Conservation (phyloP, 2,888 invertebrate genomes). For the Polietes domitor region DNA sequence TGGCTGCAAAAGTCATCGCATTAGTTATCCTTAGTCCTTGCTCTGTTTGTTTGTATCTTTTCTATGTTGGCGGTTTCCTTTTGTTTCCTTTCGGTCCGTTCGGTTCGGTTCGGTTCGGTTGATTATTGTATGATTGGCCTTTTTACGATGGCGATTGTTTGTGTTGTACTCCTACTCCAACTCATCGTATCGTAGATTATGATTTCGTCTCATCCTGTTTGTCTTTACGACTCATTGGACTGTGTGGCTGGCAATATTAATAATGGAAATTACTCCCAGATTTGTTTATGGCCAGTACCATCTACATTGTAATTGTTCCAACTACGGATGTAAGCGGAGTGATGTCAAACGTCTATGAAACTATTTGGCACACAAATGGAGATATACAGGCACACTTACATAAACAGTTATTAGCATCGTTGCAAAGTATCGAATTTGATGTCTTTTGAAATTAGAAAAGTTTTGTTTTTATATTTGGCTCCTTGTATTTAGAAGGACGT, state of each 20-base stretch:
- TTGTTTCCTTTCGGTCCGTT: not conserved
- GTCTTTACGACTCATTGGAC: slow-evolving; percentile 27
- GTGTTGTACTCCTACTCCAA: not conserved
- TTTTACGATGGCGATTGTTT: slow-evolving; percentile 22
- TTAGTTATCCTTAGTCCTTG: not conserved
- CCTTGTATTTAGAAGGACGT: too few relatives aligned
- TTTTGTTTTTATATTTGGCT: too few relatives aligned
- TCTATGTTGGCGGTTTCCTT: slow-evolving; percentile 2
- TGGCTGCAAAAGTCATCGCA: slow-evolving; percentile 52
- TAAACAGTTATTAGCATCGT: not conserved
- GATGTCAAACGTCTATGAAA: not conserved
- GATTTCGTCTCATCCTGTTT: not conserved
- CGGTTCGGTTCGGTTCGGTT: not conserved
- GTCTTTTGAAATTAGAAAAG: slow-evolving; percentile 1
- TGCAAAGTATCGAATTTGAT: not conserved
- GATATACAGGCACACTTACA: not conserved
- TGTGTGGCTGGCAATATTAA: not conserved
- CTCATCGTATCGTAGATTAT: not conserved
- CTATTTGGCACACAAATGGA: not conserved
- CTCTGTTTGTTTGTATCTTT: not conserved
- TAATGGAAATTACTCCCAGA: slow-evolving; percentile 21
- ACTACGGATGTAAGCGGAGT: not conserved
- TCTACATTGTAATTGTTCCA: not conserved
- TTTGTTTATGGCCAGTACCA: not conserved
- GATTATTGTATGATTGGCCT: slow-evolving; percentile 18